These are phyloP conservation scores for Thyatira batis DNA, from an alignment of 2,888 invertebrate species.

Conservation along the genomic window DNA sequence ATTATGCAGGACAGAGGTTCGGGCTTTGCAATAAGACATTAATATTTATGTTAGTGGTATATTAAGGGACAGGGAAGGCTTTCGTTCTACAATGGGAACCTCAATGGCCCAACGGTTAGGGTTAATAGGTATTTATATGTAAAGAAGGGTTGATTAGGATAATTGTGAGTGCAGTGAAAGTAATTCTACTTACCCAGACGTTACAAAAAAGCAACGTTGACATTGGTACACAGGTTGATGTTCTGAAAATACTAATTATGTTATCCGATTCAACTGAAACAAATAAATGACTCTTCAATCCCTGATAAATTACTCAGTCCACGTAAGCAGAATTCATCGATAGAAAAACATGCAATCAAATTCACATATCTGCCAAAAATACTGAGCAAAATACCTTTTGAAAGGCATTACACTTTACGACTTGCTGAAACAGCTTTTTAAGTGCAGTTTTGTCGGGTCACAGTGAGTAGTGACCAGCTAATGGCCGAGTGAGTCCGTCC, in stretches of 20 bases:
- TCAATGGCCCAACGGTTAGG: not conserved
- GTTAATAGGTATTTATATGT: not conserved
- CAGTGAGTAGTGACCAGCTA: slow-evolving; percentile 50
- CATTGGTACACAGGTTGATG: no score
- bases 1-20: not conserved
- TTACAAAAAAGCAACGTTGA: no score
- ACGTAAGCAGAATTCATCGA: not conserved
- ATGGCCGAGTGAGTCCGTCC: slow-evolving; percentile 54
- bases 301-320: not conserved
- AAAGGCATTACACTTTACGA: slow-evolving; percentile 45
- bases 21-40: not conserved
- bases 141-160: not conserved
- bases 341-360: slow-evolving; percentile 9
- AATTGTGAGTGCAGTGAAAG: not conserved
- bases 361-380: slow-evolving; percentile 2
- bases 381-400: slow-evolving; percentile 31
- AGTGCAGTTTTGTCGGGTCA: slow-evolving; percentile 49
- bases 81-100: not conserved
- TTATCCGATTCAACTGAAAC: not conserved
- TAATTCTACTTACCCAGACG: no score
- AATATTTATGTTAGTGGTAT: not conserved
- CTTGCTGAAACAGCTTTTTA: slow-evolving; percentile 47
- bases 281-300: not conserved
- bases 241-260: no score
- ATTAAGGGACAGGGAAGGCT: not conserved